Conservation (phyloP, 2,888 invertebrate species). For the Hetaerina titia region DNA sequence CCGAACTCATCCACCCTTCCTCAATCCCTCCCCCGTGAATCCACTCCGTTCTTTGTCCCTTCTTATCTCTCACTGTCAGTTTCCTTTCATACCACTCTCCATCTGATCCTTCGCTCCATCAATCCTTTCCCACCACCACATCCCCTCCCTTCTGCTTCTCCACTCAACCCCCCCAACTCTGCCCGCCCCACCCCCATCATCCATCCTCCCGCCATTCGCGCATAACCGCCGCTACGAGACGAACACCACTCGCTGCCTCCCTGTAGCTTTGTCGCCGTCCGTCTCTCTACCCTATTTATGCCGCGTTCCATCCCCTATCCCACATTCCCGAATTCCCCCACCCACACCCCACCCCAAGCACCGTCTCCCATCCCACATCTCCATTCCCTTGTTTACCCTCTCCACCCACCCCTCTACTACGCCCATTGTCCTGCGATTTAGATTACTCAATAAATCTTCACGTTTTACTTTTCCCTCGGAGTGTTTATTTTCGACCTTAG, state of each 20-base stretch:
- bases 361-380: background rate
- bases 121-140: background rate
- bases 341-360: background rate
- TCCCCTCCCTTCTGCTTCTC: background rate
- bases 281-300: background rate
- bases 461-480: background rate
- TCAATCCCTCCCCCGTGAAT: background rate
- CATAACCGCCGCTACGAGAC: background rate
- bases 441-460: conserved; percentile 17
- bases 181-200: background rate
- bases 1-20: background rate
- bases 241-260: background rate
- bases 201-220: background rate
- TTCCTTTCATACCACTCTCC: conserved; percentile 32
- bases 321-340: background rate
- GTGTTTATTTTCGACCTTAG: background rate
- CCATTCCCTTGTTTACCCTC: background rate
- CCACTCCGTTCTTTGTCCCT: background rate
- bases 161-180: background rate
- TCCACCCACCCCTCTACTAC: background rate
- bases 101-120: background rate
- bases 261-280: background rate
- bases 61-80: conserved; percentile 28
- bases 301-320: background rate
- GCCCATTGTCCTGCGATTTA: conserved; percentile 17